A percentile compares a stretch with the other conserved stretches of the same genome.
Conservation (phyloP, 1,140 invertebrate genomes). For the Trichonephila clavipes region DNA sequence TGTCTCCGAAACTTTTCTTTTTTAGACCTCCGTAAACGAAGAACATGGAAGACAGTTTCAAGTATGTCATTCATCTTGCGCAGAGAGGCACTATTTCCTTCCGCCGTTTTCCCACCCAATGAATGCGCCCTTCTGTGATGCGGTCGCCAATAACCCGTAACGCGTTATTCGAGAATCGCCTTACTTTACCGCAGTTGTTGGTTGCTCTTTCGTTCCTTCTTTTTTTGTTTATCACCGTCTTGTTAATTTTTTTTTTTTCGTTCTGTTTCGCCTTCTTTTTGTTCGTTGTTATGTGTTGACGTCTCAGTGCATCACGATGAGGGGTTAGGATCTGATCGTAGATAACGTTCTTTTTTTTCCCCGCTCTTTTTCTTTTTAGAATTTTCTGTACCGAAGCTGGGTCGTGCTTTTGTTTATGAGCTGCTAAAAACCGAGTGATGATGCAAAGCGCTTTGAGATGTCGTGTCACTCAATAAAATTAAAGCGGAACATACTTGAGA, state of each 20-base stretch:
- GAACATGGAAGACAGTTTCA: constrained; percentile 47
- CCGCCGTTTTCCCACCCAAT: constrained; percentile 50
- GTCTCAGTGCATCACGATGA: background rate
- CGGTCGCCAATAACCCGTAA: constrained; percentile 69
- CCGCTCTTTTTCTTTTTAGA: background rate
- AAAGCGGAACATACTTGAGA: background rate
- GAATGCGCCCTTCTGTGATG: constrained; percentile 60
- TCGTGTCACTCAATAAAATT: constrained; percentile 27
- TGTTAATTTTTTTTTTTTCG: background rate
- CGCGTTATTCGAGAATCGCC: constrained; percentile 54
- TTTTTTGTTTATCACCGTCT: background rate
- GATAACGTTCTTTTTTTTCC: background rate
- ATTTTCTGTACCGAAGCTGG: background rate
- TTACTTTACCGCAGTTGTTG: background rate
- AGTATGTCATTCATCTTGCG: constrained; percentile 57
- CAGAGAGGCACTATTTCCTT: constrained; percentile 57
- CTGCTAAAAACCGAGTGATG: constrained; percentile 8
- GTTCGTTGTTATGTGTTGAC: constrained; percentile 46
- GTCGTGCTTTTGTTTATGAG: background rate
- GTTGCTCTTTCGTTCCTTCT: background rate
- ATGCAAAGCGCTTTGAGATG: background rate
- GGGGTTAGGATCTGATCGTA: constrained; percentile 16
- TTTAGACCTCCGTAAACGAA: constrained; percentile 50
- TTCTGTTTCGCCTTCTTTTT: background rate
- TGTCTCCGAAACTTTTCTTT: constrained; percentile 31